Evolutionary conservation across 2,888 invertebrate species (phyloP), one percentile per base, ranked within the genome.

Genomic region (Harpalus rufipes): DNA sequence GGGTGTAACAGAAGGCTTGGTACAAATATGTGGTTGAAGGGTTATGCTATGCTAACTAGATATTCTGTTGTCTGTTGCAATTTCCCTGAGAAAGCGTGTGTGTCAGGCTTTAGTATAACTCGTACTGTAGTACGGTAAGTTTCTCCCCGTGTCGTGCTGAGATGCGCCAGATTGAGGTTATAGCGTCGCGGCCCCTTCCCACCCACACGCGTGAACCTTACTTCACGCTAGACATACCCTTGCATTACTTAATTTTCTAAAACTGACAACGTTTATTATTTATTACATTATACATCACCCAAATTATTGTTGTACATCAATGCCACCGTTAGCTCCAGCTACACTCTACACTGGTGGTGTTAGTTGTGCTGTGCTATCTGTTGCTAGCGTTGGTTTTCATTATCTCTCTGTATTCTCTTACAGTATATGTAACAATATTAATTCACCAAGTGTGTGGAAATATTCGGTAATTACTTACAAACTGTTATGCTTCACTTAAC

Each of bases 251-350:
- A 78, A 84, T 84, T 78, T 88, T 88, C 88, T 87, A 87, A 86
- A 88, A 88, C 88, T 88, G 88, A 88, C 88, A 88, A 88, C 87
- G 88, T 87, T 88, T 88, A 88, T 88, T 88, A 89, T 89, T 88
- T 88, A 88, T 88, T 88, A 88, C 88, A 88, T 88, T 88, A 89
- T 89, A 88, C 88, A 88, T 88, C 88, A 89, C 86, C 87, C 86
- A 88, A 88, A 88, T 88, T 88, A 88, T 88, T 88, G 87, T 87
- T 87, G 87, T 89, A 88, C 87, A 88, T 89, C 88, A 88, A 86
- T 88, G 88, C 88, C 88, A 88, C 85, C 86, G 61, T 86, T 85
- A 58, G 87, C 87, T 87, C 86, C 87, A 88, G 87, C 86, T 86
- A 56, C 44, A 59, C 39, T 59, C 79, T 56, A 25, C 51, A 18